Evolutionary conservation across 1,140 invertebrate genomes (phyloP).

Genomic region (Colletes gigas): DNA sequence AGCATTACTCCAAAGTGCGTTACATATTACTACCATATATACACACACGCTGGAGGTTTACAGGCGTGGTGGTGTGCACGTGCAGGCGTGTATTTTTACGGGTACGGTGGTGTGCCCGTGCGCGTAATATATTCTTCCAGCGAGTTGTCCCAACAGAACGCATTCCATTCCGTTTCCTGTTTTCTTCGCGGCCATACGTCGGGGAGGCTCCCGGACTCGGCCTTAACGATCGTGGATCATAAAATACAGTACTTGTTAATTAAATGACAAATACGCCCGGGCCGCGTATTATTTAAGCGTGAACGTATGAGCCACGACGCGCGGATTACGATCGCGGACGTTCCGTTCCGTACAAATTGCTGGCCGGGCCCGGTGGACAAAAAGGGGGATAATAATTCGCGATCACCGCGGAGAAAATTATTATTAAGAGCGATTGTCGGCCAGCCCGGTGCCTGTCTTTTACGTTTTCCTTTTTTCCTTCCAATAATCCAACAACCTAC

Average conservation of each 20-base stretch:
- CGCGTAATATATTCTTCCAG: constrained; percentile 47
- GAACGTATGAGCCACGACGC: not conserved
- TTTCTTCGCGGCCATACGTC: constrained; percentile 32
- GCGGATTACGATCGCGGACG: constrained; percentile 30
- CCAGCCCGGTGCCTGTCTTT: not conserved
- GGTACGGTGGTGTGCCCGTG: constrained; percentile 1
- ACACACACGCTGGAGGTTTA: not conserved
- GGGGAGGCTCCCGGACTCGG: not conserved
- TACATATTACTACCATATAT: constrained; percentile 76
- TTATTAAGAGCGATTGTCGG: constrained; percentile 11
- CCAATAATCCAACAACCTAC: not conserved
- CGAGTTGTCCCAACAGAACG: constrained; percentile 39
- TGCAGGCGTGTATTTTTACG: constrained; percentile 37
- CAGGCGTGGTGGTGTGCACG: not conserved
- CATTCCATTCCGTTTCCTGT: constrained; percentile 49
- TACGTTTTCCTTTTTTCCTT: not conserved
- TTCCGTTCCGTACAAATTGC: constrained; percentile 4
- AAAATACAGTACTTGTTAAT: constrained; percentile 45
- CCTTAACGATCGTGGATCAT: constrained; percentile 27
- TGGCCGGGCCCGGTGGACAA: not conserved
- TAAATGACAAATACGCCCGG: constrained; percentile 43
- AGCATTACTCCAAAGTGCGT: constrained; percentile 79
- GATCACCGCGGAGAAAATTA: not conserved
- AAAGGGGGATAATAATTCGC: constrained; percentile 17
- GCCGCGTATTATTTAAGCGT: constrained; percentile 24